Percentiles rank a stretch among this genome's conserved stretches.
phyloP scores from a whole-genome alignment of 2,888 invertebrate species.

The Drosophila mercatorum region DNA sequence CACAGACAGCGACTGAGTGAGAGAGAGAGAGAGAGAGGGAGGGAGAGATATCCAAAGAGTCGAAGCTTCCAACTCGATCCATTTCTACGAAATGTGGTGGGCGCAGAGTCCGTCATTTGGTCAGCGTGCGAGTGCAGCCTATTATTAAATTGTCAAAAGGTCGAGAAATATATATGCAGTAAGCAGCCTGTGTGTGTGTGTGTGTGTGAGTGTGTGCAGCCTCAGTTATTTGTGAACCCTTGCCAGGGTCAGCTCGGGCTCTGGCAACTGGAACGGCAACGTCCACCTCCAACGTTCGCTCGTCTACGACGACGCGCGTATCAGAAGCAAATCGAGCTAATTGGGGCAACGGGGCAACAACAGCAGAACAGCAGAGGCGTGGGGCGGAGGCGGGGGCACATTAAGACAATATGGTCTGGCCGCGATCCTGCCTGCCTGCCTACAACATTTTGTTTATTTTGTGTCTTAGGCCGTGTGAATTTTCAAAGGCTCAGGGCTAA shows the following conservation, averaged over 20 bases:
- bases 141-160: constrained; percentile 85
- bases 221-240: constrained; percentile 42
- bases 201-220: constrained; percentile 1
- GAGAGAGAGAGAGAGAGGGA: constrained; percentile 1
- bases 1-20: not conserved
- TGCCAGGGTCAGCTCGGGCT: constrained; percentile 48
- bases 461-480: constrained; percentile 81
- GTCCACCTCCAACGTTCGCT: constrained; percentile 48
- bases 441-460: constrained; percentile 81
- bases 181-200: constrained; percentile 12
- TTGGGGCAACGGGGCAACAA: constrained; percentile 79
- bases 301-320: constrained; percentile 76
- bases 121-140: constrained; percentile 71
- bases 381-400: constrained; percentile 63
- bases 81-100: constrained; percentile 76
- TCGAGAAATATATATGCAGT: constrained; percentile 67
- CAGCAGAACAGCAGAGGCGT: constrained; percentile 17
- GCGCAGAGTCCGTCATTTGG: constrained; percentile 78
- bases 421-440: constrained; percentile 41
- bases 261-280: constrained; percentile 11
- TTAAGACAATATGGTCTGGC: constrained; percentile 74
- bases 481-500: constrained; percentile 81
- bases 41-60: constrained; percentile 1
- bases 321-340: constrained; percentile 84
- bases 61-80: constrained; percentile 4